Evolutionary conservation across 2,888 invertebrate species (phyloP).

Genomic region (Cremastobaeus sp.): DNA sequence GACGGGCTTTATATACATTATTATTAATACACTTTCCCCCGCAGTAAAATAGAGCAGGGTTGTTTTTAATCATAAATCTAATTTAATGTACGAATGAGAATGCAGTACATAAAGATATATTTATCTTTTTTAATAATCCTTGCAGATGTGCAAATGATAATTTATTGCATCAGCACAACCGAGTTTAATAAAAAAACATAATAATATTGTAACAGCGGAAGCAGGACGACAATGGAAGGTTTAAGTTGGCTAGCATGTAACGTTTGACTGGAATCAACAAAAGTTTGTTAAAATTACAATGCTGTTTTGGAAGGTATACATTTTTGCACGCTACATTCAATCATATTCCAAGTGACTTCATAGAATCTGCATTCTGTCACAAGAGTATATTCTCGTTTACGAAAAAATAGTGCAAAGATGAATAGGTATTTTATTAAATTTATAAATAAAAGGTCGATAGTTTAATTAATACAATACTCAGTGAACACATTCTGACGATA

Average conservation of each 20-base stretch:
- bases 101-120: conserved; percentile 37
- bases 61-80: conserved; percentile 59
- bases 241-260: no score
- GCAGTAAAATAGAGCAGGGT: conserved; percentile 55
- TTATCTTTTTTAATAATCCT: conserved; percentile 54
- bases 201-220: conserved; percentile 12
- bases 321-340: no score
- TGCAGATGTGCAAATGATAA: conserved; percentile 47
- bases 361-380: no score
- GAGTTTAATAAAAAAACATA: conserved; percentile 21
- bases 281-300: no score
- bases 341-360: no score
- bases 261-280: no score
- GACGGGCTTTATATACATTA: conserved; percentile 49
- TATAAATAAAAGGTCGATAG: conserved; percentile 54
- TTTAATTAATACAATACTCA: conserved; percentile 60
- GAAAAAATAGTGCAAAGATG: conserved; percentile 21
- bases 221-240: no score
- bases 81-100: conserved; percentile 57
- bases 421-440: conserved; percentile 53
- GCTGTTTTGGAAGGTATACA: no score
- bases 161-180: conserved; percentile 37
- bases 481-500: conserved; percentile 57
- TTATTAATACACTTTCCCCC: conserved; percentile 58
- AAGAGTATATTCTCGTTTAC: no score